Percentiles rank a stretch among this genome's conserved stretches.
Conservation (phyloP, 1,140 invertebrate genomes). For the Calycopis cecrops region DNA sequence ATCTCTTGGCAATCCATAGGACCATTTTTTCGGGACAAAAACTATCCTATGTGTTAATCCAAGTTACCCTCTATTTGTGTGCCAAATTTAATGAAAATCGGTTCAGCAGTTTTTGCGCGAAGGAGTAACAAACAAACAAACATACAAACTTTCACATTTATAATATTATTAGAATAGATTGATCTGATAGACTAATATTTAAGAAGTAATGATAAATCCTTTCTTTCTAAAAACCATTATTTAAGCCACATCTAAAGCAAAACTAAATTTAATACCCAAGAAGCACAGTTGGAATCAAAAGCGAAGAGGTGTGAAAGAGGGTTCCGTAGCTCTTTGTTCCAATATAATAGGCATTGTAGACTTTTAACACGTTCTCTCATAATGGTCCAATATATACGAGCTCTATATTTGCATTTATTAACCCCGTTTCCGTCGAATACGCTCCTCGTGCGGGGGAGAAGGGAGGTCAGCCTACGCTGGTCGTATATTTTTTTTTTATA, state of each 20-base stretch:
- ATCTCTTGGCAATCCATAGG: no score
- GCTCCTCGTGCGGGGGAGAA: not conserved
- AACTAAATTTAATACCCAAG: constrained; percentile 15
- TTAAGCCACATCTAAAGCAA: constrained; percentile 13
- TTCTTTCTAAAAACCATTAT: not conserved
- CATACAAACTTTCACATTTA: not conserved
- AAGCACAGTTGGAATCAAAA: constrained; percentile 30
- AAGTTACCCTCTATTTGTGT: no score
- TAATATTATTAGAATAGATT: not conserved
- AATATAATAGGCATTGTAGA: constrained; percentile 43
- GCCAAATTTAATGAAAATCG: no score
- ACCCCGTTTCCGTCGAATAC: constrained; percentile 5
- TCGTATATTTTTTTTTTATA: constrained; percentile 27
- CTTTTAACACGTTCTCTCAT: constrained; percentile 37
- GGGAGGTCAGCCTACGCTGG: constrained; percentile 18
- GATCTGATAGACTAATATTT: not conserved
- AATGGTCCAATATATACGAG: constrained; percentile 19
- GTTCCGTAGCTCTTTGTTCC: constrained; percentile 35
- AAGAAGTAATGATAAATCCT: not conserved
- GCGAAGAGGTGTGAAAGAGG: constrained; percentile 43
- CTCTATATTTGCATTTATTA: constrained; percentile 21
- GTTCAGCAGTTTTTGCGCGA: no score
- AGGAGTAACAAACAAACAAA: no score
- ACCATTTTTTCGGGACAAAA: no score
- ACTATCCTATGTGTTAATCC: no score